These are phyloP conservation scores for Rhynchophorus ferrugineus DNA, from an alignment of 1,140 invertebrate genomes.

Conservation along the genomic window DNA sequence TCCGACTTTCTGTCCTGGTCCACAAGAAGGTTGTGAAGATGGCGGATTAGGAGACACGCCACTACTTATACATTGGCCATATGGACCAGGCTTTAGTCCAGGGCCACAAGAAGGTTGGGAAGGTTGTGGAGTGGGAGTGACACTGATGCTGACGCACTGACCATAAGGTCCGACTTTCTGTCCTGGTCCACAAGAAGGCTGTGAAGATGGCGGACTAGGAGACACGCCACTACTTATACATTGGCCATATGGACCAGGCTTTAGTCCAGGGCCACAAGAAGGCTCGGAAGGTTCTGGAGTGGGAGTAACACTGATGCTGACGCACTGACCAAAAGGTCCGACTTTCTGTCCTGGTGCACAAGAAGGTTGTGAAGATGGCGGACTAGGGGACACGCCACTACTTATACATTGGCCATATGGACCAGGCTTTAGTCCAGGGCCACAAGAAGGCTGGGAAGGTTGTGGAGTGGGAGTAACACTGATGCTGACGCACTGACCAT, in stretches of 20 bases:
- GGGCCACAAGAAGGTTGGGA: neutral
- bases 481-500: neutral
- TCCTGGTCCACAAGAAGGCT: neutral
- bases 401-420: neutral
- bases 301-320: neutral
- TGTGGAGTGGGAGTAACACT: neutral
- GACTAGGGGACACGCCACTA: neutral
- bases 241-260: neutral
- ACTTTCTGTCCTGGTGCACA: neutral
- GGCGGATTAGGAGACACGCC: neutral
- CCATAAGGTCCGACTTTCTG: neutral
- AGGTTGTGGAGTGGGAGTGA: no score
- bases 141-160: neutral
- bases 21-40: neutral
- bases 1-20: neutral
- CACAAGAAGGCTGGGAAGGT: neutral
- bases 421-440: neutral
- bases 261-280: neutral
- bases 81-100: neutral
- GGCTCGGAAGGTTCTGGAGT: neutral
- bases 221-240: neutral
- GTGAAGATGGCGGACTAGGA: neutral
- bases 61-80: neutral
- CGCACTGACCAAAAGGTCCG: neutral
- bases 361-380: neutral